phyloP scores from a whole-genome alignment of 2,113 vertebrate species.

The Corythornis madagascariensis region DNA sequence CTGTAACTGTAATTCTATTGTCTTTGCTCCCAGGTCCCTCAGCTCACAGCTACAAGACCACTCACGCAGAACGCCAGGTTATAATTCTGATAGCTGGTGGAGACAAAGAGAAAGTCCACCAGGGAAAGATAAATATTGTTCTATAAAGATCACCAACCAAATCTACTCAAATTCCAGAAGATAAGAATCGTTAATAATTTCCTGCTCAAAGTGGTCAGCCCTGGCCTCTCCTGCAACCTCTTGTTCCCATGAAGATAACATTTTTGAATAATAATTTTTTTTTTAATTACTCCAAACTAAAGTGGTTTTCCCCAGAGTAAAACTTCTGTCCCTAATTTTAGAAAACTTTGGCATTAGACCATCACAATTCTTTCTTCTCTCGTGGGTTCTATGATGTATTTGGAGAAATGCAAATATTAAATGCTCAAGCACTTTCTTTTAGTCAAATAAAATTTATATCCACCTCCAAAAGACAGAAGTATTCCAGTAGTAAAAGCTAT shows the following conservation, averaged over 20 bases:
- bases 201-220: slow-evolving; percentile 47
- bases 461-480: background rate
- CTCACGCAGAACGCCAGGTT: slow-evolving; percentile 49
- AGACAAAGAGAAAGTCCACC: slow-evolving; percentile 58
- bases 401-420: slow-evolving; percentile 19
- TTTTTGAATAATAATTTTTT: slow-evolving; percentile 40
- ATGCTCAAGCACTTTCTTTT: slow-evolving; percentile 8
- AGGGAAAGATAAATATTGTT: slow-evolving; percentile 66
- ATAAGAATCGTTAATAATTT: slow-evolving; percentile 76
- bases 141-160: slow-evolving; percentile 64
- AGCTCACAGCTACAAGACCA: slow-evolving; percentile 16
- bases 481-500: background rate
- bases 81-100: slow-evolving; percentile 36
- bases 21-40: slow-evolving; percentile 22
- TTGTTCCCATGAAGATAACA: slow-evolving; percentile 68
- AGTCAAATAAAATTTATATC: background rate
- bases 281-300: background rate
- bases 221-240: slow-evolving; percentile 62
- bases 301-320: slow-evolving; percentile 33
- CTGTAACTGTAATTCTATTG: slow-evolving; percentile 41
- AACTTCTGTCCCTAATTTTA: slow-evolving; percentile 39
- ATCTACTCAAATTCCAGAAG: slow-evolving; percentile 71
- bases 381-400: background rate
- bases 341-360: slow-evolving; percentile 15
- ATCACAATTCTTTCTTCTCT: slow-evolving; percentile 8